Evolutionary conservation across 2,113 vertebrate species (phyloP).

Genomic region (Vicugna pacos): DNA sequence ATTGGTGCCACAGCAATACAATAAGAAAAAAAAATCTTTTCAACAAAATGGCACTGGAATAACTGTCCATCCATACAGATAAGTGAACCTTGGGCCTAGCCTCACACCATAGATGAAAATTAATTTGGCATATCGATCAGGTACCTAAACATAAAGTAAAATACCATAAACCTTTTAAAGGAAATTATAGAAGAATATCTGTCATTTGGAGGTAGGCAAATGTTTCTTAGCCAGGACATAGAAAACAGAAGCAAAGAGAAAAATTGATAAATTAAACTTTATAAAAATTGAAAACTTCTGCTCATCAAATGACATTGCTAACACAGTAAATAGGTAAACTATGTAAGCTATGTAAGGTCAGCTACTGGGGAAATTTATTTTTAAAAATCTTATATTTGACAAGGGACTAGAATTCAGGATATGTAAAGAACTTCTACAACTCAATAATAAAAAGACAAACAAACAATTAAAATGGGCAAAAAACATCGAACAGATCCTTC

Average conservation of each 20-base stretch:
- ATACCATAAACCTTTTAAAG: not conserved
- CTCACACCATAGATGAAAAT: not conserved
- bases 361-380: not conserved
- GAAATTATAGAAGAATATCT: not conserved
- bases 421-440: not conserved
- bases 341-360: not conserved
- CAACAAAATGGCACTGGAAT: not conserved
- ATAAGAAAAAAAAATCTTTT: constrained; percentile 40
- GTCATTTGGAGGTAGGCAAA: not conserved
- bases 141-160: not conserved
- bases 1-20: constrained; percentile 32
- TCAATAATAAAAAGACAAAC: not conserved
- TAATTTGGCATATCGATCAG: not conserved
- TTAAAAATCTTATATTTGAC: not conserved
- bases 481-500: not conserved
- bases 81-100: not conserved
- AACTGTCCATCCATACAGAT: not conserved
- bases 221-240: not conserved
- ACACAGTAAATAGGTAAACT: constrained; percentile 18
- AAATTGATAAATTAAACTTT: not conserved
- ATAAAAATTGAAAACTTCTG: constrained; percentile 20
- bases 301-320: not conserved
- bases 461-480: not conserved
- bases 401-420: not conserved
- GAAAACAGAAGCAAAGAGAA: not conserved